Evolutionary conservation across 2,888 invertebrate genomes (phyloP).

Genomic region (Resseliella maxima): DNA sequence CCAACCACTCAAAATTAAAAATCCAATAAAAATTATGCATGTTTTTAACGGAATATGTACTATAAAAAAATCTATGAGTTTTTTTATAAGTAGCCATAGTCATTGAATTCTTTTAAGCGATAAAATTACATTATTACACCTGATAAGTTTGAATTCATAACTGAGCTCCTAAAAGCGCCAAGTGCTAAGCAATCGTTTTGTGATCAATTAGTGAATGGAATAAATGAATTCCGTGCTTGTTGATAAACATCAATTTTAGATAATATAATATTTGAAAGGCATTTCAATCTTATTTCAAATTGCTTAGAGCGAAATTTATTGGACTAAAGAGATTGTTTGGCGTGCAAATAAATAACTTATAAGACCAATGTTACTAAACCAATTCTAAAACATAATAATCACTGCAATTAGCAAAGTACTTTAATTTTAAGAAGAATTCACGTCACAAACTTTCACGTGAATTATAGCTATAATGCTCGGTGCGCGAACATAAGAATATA

Average conservation of each 20-base stretch:
- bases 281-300: no score
- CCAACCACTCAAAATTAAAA: neutral
- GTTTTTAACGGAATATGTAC: neutral
- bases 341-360: slow-evolving; percentile 34
- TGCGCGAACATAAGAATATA: neutral
- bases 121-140: slow-evolving; percentile 3
- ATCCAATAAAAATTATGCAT: slow-evolving; percentile 9
- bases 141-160: neutral
- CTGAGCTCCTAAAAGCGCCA: slow-evolving; percentile 2
- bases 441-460: slow-evolving; percentile 9
- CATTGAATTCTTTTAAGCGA: neutral
- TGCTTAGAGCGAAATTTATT: no score
- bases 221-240: neutral
- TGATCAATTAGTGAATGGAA: neutral
- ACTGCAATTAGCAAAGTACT: slow-evolving; percentile 4
- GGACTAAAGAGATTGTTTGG: neutral
- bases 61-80: neutral
- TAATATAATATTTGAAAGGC: neutral
- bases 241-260: slow-evolving; percentile 18
- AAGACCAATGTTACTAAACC: neutral
- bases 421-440: neutral
- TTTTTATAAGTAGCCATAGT: neutral
- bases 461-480: neutral
- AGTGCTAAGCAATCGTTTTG: neutral
- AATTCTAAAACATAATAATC: slow-evolving; percentile 21